Conservation (phyloP, 2,797 vertebrate genomes). For the Australoheros facetus region DNA sequence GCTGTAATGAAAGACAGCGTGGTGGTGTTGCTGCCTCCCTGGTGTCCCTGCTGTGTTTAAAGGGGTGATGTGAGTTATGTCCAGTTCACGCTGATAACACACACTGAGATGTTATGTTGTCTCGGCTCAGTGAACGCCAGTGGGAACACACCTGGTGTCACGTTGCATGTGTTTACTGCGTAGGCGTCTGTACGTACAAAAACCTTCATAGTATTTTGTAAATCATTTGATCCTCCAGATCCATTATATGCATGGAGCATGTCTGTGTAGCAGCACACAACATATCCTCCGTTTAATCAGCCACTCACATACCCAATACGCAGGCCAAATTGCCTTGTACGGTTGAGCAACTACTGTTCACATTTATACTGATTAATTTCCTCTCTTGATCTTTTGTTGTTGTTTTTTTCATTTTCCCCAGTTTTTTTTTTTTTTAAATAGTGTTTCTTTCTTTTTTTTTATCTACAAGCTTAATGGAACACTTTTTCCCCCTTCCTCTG, state of each 20-base stretch:
- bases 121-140: slow-evolving; percentile 36
- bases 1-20: slow-evolving; percentile 51
- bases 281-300: slow-evolving; percentile 36
- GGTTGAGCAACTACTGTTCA: slow-evolving; percentile 9
- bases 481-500: slow-evolving; percentile 10
- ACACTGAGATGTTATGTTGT: slow-evolving; percentile 40
- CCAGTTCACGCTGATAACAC: slow-evolving; percentile 44
- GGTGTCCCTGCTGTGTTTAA: slow-evolving; percentile 46
- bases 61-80: slow-evolving; percentile 44
- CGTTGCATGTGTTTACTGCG: neutral
- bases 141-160: slow-evolving; percentile 30
- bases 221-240: slow-evolving; percentile 12
- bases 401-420: neutral
- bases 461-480: slow-evolving; percentile 28
- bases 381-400: neutral
- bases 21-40: slow-evolving; percentile 18
- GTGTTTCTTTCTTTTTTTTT: slow-evolving; percentile 1
- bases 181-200: neutral
- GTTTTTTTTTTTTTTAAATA: neutral
- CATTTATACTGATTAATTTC: slow-evolving; percentile 34
- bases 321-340: neutral
- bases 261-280: slow-evolving; percentile 11
- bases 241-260: slow-evolving; percentile 1
- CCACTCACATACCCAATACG: neutral
- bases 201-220: neutral